Evolutionary conservation across 2,113 vertebrate species (phyloP).

Genomic region (Lathamus discolor): DNA sequence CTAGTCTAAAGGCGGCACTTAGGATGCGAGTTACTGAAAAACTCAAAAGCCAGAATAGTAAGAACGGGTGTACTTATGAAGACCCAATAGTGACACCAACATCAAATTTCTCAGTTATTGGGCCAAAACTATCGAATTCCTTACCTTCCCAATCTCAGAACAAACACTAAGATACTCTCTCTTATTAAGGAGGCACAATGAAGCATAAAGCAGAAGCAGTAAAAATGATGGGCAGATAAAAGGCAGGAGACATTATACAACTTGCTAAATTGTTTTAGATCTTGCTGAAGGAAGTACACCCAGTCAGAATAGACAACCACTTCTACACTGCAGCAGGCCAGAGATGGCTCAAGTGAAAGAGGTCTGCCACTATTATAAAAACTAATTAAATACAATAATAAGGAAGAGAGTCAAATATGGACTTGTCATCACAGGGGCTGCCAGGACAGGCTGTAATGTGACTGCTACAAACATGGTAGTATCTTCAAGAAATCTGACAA

Average conservation of each 20-base stretch:
- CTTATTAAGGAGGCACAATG: background rate
- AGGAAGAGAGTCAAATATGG: background rate
- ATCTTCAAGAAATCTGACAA: background rate
- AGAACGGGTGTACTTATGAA: background rate
- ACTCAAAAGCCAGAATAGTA: background rate
- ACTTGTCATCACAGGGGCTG: background rate
- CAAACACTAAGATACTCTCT: background rate
- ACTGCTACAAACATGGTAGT: background rate
- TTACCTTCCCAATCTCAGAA: background rate
- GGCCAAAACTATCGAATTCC: background rate
- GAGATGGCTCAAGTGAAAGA: background rate
- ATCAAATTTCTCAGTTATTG: background rate
- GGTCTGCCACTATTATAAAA: background rate
- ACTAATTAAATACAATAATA: background rate
- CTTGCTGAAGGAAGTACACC: background rate
- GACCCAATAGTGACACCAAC: background rate
- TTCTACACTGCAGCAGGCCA: background rate
- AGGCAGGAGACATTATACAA: background rate
- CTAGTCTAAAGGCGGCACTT: background rate
- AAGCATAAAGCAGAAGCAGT: background rate
- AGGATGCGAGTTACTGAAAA: background rate
- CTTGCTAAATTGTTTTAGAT: background rate
- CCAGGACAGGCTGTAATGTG: background rate
- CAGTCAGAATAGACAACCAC: background rate
- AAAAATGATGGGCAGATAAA: background rate